Evolutionary conservation across 2,888 invertebrate genomes (phyloP).

Genomic region (Caenorhabditis japonica): DNA sequence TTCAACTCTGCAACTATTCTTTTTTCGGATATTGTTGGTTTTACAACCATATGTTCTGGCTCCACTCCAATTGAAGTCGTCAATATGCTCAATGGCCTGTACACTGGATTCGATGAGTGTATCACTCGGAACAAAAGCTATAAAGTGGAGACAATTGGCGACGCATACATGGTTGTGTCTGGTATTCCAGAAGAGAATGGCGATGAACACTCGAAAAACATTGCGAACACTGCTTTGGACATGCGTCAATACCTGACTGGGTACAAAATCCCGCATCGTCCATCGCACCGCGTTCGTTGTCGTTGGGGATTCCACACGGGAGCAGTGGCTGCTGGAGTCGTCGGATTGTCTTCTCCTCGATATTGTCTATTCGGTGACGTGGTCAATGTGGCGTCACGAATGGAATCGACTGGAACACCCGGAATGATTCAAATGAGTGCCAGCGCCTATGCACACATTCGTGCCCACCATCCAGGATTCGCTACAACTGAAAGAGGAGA

Average conservation of each 20-base stretch:
- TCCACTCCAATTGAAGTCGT: conserved; percentile 75
- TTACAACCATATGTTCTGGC: conserved; percentile 73
- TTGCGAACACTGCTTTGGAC: conserved; percentile 71
- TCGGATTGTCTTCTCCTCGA: conserved; percentile 72
- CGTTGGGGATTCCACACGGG: conserved; percentile 76
- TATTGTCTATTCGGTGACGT: conserved; percentile 76
- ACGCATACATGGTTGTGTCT: conserved; percentile 75
- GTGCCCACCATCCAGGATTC: conserved; percentile 62
- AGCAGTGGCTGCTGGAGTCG: conserved; percentile 72
- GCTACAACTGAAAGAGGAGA: conserved; percentile 66
- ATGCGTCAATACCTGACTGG: conserved; percentile 70
- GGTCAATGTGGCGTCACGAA: conserved; percentile 65
- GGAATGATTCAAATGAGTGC: conserved; percentile 72
- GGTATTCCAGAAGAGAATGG: conserved; percentile 76
- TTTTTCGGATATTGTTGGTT: conserved; percentile 69
- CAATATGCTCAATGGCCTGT: conserved; percentile 74
- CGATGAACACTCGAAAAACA: conserved; percentile 66
- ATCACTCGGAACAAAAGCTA: conserved; percentile 68
- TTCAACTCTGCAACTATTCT: conserved; percentile 71
- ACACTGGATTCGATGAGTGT: conserved; percentile 74
- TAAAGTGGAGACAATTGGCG: conserved; percentile 75
- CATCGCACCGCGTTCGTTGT: conserved; percentile 65
- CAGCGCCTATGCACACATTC: conserved; percentile 59
- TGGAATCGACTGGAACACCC: conserved; percentile 66
- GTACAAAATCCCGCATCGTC: conserved; percentile 71